Conservation (phyloP, 2,797 vertebrate species). For the Paratrypauchen microcephalus region DNA sequence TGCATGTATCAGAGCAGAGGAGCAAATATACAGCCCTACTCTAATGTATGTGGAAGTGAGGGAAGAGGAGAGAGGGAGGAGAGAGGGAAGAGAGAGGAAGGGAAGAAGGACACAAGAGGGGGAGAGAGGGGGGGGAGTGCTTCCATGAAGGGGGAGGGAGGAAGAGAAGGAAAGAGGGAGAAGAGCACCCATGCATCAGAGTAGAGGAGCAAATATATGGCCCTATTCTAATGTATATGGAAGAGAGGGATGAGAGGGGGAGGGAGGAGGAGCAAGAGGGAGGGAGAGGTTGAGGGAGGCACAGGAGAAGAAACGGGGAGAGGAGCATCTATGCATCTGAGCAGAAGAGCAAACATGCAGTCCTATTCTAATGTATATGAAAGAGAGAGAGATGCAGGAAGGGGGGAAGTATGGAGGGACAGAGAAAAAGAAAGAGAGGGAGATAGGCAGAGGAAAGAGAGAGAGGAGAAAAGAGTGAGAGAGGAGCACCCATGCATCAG, state of each 20-base stretch:
- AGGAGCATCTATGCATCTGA: background rate
- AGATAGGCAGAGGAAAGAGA: background rate
- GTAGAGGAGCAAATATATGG: slow-evolving; percentile 47
- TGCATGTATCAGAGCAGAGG: no score
- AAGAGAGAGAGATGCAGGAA: slow-evolving; percentile 56
- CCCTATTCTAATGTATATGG: slow-evolving; percentile 56
- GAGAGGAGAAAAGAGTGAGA: background rate
- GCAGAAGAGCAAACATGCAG: slow-evolving; percentile 50
- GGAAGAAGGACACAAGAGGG: background rate
- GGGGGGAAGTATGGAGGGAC: background rate
- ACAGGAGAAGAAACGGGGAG: background rate
- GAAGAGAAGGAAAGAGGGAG: background rate
- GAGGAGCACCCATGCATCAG: slow-evolving; percentile 31
- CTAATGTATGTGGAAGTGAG: background rate
- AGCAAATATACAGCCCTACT: background rate
- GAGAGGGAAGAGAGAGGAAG: slow-evolving; percentile 8
- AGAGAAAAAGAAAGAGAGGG: slow-evolving; percentile 13
- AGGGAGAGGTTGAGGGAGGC: background rate
- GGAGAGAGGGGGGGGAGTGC: background rate
- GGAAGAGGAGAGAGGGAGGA: background rate
- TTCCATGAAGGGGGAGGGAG: background rate
- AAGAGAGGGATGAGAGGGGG: background rate
- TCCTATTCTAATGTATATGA: slow-evolving; percentile 65
- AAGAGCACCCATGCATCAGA: slow-evolving; percentile 8
- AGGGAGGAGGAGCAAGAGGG: background rate